These are phyloP conservation scores for Hystrix brachyura DNA, from an alignment of 2,113 vertebrate genomes.

Conservation along the genomic window DNA sequence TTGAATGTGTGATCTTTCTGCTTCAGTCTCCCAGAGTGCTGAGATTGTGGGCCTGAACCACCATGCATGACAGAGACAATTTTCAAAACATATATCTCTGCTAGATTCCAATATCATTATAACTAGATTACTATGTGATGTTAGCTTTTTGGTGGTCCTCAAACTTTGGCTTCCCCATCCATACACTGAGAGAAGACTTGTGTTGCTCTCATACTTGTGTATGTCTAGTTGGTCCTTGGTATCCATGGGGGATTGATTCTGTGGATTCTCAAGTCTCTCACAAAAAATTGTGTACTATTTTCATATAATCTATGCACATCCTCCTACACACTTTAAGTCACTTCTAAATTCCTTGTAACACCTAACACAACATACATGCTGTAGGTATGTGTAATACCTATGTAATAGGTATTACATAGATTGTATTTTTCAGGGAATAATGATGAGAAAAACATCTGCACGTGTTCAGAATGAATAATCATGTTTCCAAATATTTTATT, in stretches of 20 bases:
- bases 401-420: neutral
- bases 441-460: neutral
- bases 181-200: neutral
- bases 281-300: no score
- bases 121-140: neutral
- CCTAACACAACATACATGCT: neutral
- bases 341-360: neutral
- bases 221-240: neutral
- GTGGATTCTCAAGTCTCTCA: no score
- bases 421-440: neutral
- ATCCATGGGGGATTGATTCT: no score
- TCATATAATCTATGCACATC: no score
- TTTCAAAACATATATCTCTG: neutral
- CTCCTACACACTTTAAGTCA: neutral
- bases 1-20: no score
- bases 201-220: neutral
- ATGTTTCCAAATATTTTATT: neutral
- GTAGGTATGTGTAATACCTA: no score
- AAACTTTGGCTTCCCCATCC: neutral
- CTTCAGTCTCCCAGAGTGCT: no score
- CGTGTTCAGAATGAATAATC: neutral
- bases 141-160: neutral
- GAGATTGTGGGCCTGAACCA: no score
- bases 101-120: neutral
- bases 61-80: neutral